A percentile compares a stretch with the other conserved stretches of the same genome.
phyloP scores from a whole-genome alignment of 1,140 invertebrate species.

The Cydia splendana region DNA sequence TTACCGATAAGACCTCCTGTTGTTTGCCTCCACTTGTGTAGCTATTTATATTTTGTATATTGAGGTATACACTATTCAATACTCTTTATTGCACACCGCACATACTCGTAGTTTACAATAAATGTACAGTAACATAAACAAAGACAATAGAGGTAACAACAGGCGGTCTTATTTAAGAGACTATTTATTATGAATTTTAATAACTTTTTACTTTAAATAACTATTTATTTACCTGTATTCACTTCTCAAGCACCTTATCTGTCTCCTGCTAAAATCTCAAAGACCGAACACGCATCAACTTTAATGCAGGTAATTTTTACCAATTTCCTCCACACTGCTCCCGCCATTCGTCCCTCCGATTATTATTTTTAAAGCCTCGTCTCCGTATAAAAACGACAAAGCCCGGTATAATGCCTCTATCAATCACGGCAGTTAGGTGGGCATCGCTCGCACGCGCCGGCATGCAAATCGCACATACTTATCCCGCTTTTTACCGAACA shows the following conservation, averaged over 20 bases:
- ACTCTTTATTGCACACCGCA: too few relatives aligned
- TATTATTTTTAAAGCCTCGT: slow-evolving; percentile 24
- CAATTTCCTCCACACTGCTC: slow-evolving; percentile 6
- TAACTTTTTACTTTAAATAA: too few relatives aligned
- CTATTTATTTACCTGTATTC: too few relatives aligned
- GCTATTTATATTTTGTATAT: too few relatives aligned
- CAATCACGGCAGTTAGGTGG: slow-evolving; percentile 39
- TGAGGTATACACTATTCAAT: too few relatives aligned
- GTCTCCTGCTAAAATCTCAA: not conserved
- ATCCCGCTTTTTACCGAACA: slow-evolving; percentile 63
- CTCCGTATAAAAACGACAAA: slow-evolving; percentile 29
- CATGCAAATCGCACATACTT: slow-evolving; percentile 61
- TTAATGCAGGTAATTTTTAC: slow-evolving; percentile 13
- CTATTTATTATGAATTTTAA: too few relatives aligned
- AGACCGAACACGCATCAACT: not conserved
- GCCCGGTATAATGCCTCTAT: slow-evolving; percentile 30
- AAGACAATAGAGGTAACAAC: too few relatives aligned
- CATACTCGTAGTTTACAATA: too few relatives aligned
- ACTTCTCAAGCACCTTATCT: not conserved
- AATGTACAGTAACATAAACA: too few relatives aligned
- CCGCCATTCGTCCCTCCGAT: slow-evolving; percentile 7
- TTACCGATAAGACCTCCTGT: too few relatives aligned
- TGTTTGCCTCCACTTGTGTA: too few relatives aligned
- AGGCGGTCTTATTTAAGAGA: too few relatives aligned
- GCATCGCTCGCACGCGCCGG: slow-evolving; percentile 53